phyloP scores from a whole-genome alignment of 2,888 invertebrate species.

The Drosophila hamatofila region DNA sequence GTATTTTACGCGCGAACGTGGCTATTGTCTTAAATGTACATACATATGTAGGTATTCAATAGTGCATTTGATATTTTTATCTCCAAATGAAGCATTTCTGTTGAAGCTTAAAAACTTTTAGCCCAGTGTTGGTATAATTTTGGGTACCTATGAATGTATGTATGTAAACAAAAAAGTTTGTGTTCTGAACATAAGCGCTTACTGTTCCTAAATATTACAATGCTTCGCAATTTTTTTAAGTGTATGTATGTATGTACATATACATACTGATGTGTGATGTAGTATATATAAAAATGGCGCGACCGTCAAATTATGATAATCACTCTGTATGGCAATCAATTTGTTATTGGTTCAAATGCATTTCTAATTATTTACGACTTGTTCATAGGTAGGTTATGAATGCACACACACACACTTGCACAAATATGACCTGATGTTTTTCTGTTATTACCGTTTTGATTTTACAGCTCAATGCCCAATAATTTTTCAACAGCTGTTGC shows the following conservation, averaged over 20 bases:
- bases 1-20: neutral
- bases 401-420: neutral
- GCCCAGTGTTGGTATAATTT: too few relatives aligned
- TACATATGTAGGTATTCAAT: neutral
- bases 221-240: neutral
- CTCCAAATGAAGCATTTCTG: neutral
- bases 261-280: neutral
- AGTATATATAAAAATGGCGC: conserved; percentile 36
- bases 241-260: neutral
- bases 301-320: conserved; percentile 58
- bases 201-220: neutral
- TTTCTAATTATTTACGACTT: conserved; percentile 21
- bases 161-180: too few relatives aligned
- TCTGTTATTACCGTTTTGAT: conserved; percentile 54
- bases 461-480: conserved; percentile 38
- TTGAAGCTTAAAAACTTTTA: neutral
- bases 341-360: conserved; percentile 40
- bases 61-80: neutral
- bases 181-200: neutral
- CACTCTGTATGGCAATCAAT: conserved; percentile 30
- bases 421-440: conserved; percentile 33
- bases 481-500: conserved; percentile 53
- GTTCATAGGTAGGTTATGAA: neutral
- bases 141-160: too few relatives aligned
- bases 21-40: conserved; percentile 1